Evolutionary conservation across 2,797 vertebrate genomes (phyloP).

Genomic region (Pipistrellus pipistrellus): DNA sequence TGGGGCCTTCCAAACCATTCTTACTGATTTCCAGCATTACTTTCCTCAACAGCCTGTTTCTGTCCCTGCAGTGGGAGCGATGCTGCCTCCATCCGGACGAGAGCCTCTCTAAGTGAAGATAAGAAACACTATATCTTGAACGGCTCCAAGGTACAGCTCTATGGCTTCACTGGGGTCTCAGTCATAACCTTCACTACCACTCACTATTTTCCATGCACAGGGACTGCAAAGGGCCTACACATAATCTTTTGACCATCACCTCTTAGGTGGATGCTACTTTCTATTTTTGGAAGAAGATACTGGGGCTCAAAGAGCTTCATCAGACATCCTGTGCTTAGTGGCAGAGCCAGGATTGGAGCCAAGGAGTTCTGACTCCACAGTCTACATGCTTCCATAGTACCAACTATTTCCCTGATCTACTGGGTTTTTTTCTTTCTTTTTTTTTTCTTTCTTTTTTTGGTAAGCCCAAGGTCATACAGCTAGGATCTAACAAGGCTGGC

Average conservation of each 20-base stretch:
- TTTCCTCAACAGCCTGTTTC: not conserved
- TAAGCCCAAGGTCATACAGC: not conserved
- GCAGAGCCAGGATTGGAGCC: not conserved
- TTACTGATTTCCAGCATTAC: too few species aligned
- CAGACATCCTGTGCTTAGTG: not conserved
- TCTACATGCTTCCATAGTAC: accelerated
- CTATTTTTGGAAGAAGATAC: not conserved
- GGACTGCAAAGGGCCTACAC: accelerated
- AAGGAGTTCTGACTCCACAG: not conserved
- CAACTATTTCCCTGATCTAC: not conserved
- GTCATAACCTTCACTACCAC: accelerated
- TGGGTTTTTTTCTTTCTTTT: too few species aligned
- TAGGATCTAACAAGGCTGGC: not conserved
- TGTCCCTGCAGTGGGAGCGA: slow-evolving; percentile 93
- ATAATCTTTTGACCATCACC: not conserved
- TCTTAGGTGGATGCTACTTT: not conserved
- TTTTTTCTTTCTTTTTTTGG: too few species aligned
- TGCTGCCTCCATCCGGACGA: slow-evolving; percentile 95
- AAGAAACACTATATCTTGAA: slow-evolving; percentile 93
- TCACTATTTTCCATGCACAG: accelerated
- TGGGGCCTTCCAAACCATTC: not conserved
- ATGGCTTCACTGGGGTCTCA: not conserved
- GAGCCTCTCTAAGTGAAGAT: slow-evolving; percentile 93
- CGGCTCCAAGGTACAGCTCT: slow-evolving; percentile 93
- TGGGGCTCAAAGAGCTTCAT: not conserved